Evolutionary conservation across 2,113 vertebrate genomes (phyloP).

Genomic region (Petaurus breviceps): DNA sequence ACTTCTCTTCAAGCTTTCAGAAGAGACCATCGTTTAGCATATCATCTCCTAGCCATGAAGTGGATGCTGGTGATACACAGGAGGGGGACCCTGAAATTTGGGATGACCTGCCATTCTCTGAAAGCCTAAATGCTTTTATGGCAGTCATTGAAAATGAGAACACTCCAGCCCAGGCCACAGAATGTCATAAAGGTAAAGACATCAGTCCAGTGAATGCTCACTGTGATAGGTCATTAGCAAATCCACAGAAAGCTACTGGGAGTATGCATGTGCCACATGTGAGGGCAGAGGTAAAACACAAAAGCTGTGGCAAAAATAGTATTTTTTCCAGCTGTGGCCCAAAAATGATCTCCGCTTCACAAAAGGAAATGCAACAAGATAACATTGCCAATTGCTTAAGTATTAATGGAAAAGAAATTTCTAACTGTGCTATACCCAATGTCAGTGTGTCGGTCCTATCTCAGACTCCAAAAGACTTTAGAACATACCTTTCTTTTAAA

Average conservation of each 20-base stretch:
- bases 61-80: slow-evolving; percentile 46
- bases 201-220: slow-evolving; percentile 2
- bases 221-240: neutral
- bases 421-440: slow-evolving; percentile 33
- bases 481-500: slow-evolving; percentile 38
- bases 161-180: slow-evolving; percentile 22
- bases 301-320: slow-evolving; percentile 37
- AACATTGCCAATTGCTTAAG: slow-evolving; percentile 26
- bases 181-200: neutral
- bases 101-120: slow-evolving; percentile 86
- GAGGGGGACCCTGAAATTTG: slow-evolving; percentile 66
- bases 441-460: slow-evolving; percentile 19
- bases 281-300: slow-evolving; percentile 38
- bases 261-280: rapidly evolving
- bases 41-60: neutral
- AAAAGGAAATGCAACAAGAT: slow-evolving; percentile 33
- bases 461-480: slow-evolving; percentile 30
- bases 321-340: slow-evolving; percentile 40
- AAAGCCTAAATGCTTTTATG: slow-evolving; percentile 86
- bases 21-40: neutral
- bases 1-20: neutral
- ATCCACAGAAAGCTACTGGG: slow-evolving; percentile 33
- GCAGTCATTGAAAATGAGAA: slow-evolving; percentile 75
- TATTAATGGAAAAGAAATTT: slow-evolving; percentile 29
- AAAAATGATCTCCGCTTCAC: rapidly evolving